phyloP scores from a whole-genome alignment of 2,797 vertebrate genomes.

The Poecilia gillii region DNA sequence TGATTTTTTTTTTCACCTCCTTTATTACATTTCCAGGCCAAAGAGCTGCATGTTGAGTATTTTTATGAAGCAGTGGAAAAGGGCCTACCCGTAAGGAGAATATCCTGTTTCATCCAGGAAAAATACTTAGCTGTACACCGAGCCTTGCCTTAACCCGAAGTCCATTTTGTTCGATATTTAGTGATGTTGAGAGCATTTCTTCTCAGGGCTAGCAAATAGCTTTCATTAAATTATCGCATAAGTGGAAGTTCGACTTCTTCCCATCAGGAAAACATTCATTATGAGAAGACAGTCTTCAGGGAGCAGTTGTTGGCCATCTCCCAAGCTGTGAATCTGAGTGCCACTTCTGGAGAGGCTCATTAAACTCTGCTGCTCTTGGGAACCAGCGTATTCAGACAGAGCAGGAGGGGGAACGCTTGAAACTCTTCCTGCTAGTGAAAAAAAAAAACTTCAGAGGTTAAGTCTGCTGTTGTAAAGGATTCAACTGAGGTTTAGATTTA shows the following conservation, averaged over 20 bases:
- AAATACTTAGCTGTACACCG: conserved; percentile 57
- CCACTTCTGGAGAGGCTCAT: conserved; percentile 20
- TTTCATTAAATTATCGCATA: conserved; percentile 31
- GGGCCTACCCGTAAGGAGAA: conserved; percentile 37
- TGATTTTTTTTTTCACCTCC: conserved; percentile 16
- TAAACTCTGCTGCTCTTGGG: conserved; percentile 27
- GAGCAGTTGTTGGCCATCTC: conserved; percentile 24
- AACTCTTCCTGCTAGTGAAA: conserved; percentile 9
- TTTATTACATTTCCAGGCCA: conserved; percentile 62
- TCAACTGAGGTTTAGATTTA: conserved; percentile 37
- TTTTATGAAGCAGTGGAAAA: conserved; percentile 67
- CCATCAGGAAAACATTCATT: conserved; percentile 27
- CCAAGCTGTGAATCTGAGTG: conserved; percentile 27
- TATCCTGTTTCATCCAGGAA: conserved; percentile 63
- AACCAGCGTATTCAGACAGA: conserved; percentile 25
- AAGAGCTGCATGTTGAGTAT: conserved; percentile 42
- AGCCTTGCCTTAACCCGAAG: conserved; percentile 41
- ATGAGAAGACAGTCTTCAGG: conserved; percentile 29
- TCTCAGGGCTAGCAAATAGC: conserved; percentile 25
- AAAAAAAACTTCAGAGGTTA: conserved; percentile 47
- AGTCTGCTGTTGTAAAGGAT: conserved; percentile 44
- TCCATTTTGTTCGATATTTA: conserved; percentile 33
- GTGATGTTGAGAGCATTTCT: background rate
- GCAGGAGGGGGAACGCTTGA: conserved; percentile 7
- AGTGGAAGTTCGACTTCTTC: conserved; percentile 17